Base-by-base conservation (phyloP, 2,797 vertebrate genomes). In the Phataginus tetradactyla region DNA sequence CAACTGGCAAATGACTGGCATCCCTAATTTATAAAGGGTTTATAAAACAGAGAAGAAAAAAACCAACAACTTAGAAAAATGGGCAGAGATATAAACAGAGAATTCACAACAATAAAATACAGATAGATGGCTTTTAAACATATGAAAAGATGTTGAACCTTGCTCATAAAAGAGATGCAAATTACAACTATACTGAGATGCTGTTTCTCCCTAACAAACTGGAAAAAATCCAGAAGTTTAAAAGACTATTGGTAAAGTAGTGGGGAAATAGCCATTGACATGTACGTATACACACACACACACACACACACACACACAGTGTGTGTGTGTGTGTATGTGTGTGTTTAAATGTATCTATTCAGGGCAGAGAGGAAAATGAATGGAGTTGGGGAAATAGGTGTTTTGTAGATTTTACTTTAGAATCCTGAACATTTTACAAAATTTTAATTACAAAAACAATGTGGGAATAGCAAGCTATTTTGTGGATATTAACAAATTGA, bases 121-220 rank as follows among this genome's bases (percentile, higher is more conserved):
- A 91, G 83, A 49, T 88, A 91, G 83, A 49, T 88, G 49, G 13
- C 18, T n/a, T 94, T 84, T 39, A 83, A 71, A 57, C n/a, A 29
- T 81, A 20, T 78, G 84, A 78, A 91, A 83, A 84, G 77, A 39
- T 64, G 11, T 39, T 88, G 42, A 77, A 61, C 25, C 20, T 78
- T 63, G 5, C 23, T 63, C 32, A 71, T 37, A 75, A 91, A 18
- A 86, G 2, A 87, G 23, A 84, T 57, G 66, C 34, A 23, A 57
- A 90, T 34, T 49, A 57, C 29, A 55, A 55, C 45, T 64, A 39
- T 7, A 75, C 0, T 57, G 34, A 88, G 45, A 88, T 23, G 32
- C 21, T 72, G 27, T 72, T 80, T 91, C 63, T 83, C 77, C 27
- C 21, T 34, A 88, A 5, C 15, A 81, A 91, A 83, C 4, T n/a